A percentile compares a stretch with the other conserved stretches of the same genome.
Conservation (phyloP, 2,888 invertebrate species). For the Papilio gigon region DNA sequence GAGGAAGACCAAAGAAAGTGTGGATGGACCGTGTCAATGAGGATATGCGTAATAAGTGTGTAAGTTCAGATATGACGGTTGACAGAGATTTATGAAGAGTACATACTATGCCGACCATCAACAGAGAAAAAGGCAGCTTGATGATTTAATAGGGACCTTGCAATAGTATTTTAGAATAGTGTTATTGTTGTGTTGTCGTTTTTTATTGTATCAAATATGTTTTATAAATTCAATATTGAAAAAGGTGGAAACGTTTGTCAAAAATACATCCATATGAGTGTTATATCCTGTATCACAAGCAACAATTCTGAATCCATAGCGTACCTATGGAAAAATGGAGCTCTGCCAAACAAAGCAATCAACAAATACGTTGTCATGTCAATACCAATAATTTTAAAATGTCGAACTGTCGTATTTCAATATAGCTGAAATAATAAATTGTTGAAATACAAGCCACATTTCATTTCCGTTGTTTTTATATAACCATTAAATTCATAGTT, state of each 20-base stretch:
- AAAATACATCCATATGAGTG: background rate
- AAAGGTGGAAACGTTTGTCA: background rate
- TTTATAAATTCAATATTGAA: background rate
- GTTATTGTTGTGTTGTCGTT: background rate
- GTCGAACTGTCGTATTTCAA: constrained; percentile 1
- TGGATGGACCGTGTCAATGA: too few species aligned
- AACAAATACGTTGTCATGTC: constrained; percentile 15
- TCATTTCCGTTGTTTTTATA: constrained; percentile 2
- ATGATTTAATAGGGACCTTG: too few species aligned
- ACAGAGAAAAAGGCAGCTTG: too few species aligned
- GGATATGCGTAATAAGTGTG: too few species aligned
- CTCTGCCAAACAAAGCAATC: constrained; percentile 28
- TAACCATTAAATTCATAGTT: background rate
- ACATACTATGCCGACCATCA: too few species aligned
- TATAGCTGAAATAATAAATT: constrained; percentile 18
- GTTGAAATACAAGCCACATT: constrained; percentile 4
- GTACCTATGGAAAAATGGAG: constrained; percentile 20
- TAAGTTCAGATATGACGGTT: too few species aligned
- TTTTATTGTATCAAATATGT: background rate
- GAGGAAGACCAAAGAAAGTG: too few species aligned
- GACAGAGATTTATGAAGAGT: too few species aligned
- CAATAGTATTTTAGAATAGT: background rate
- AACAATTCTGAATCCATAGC: constrained; percentile 3
- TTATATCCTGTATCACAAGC: background rate
- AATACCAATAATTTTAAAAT: constrained; percentile 23